Conservation (phyloP, 2,113 vertebrate genomes). For the Budorcas taxicolor region DNA sequence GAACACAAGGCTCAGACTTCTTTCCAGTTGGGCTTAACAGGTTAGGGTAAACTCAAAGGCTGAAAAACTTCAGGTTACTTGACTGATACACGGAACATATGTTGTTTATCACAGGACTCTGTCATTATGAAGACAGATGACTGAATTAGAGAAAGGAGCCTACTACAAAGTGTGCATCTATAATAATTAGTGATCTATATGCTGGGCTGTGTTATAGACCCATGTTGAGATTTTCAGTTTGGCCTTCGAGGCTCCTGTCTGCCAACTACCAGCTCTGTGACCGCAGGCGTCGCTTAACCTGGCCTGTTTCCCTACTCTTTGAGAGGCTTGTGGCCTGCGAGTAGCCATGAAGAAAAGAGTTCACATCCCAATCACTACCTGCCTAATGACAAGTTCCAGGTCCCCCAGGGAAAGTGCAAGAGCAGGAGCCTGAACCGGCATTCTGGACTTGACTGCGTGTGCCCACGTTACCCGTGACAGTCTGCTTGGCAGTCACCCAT, state of each 20-base stretch:
- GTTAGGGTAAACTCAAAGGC: neutral
- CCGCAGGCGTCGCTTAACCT: neutral
- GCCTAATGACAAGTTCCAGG: neutral
- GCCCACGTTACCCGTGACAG: no score
- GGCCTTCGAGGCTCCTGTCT: neutral
- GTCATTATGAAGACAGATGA: neutral
- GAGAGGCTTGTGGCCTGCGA: neutral
- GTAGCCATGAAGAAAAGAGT: neutral
- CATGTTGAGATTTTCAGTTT: neutral
- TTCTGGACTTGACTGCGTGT: no score
- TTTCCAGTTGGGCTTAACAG: neutral
- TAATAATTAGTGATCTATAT: neutral
- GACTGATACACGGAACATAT: neutral
- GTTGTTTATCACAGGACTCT: neutral
- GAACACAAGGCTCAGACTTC: neutral
- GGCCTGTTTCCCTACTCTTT: neutral
- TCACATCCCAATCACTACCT: neutral
- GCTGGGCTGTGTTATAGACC: neutral
- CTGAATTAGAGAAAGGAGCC: neutral
- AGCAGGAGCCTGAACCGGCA: no score
- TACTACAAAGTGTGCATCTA: neutral
- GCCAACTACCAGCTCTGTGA: neutral
- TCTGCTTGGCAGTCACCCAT: no score
- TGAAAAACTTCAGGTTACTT: neutral
- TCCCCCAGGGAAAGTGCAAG: no score